Percentiles rank a stretch among this genome's conserved stretches.
Conservation (phyloP, 2,797 vertebrate species). For the Phalloptychus januarius region DNA sequence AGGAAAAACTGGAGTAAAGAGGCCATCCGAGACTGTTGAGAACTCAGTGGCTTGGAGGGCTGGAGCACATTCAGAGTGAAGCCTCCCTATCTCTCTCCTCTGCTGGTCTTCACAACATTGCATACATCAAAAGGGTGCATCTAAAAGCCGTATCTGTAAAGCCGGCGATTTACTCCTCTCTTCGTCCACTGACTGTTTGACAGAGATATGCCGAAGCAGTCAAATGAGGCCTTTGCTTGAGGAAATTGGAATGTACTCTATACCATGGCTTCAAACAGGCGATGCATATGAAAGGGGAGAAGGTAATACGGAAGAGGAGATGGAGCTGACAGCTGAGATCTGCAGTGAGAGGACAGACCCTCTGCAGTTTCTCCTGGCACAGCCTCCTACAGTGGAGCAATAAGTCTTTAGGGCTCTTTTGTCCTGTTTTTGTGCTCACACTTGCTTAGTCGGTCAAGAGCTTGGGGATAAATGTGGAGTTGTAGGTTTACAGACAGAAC, state of each 20-base stretch:
- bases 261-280: slow-evolving; percentile 23
- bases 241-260: slow-evolving; percentile 19
- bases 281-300: slow-evolving; percentile 30
- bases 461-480: slow-evolving; percentile 24
- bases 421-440: slow-evolving; percentile 3
- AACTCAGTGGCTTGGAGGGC: slow-evolving; percentile 12
- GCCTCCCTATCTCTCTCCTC: slow-evolving; percentile 26
- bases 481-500: slow-evolving; percentile 35
- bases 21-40: slow-evolving; percentile 18
- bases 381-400: slow-evolving; percentile 41
- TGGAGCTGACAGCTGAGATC: slow-evolving; percentile 42
- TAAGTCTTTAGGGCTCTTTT: slow-evolving; percentile 27
- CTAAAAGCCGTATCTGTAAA: slow-evolving; percentile 26
- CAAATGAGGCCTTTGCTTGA: slow-evolving; percentile 19
- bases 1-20: slow-evolving; percentile 11
- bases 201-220: slow-evolving; percentile 28
- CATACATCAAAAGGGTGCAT: slow-evolving; percentile 32
- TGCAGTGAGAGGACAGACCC: slow-evolving; percentile 45
- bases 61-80: slow-evolving; percentile 21
- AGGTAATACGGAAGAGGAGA: slow-evolving; percentile 23
- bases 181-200: slow-evolving; percentile 19
- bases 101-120: slow-evolving; percentile 32
- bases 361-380: slow-evolving; percentile 37
- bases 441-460: slow-evolving; percentile 10
- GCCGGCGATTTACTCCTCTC: slow-evolving; percentile 21